Evolutionary conservation across 2,113 vertebrate genomes (phyloP).

Genomic region (Chamaetylas fuelleborni): DNA sequence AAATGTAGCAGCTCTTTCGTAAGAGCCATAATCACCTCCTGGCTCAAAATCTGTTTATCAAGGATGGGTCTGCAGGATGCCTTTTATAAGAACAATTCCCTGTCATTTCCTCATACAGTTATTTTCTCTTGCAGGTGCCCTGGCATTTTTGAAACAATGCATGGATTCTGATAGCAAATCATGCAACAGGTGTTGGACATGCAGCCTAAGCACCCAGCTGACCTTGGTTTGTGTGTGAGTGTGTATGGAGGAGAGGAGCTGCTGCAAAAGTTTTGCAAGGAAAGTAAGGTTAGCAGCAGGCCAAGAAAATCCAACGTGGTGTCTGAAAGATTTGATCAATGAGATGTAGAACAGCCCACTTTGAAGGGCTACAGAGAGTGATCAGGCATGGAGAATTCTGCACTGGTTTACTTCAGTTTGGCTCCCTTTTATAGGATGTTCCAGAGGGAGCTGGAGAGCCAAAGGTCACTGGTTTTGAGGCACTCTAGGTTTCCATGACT

Average conservation of each 20-base stretch:
- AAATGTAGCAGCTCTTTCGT: not conserved
- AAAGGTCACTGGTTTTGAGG: conserved; percentile 45
- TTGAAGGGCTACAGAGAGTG: not conserved
- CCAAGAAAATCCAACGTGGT: not conserved
- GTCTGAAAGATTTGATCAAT: not conserved
- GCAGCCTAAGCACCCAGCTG: not conserved
- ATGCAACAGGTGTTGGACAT: not conserved
- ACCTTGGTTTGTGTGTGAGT: not conserved
- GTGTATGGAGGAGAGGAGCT: not conserved
- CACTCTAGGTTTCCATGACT: conserved; percentile 16
- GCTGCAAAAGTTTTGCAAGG: not conserved
- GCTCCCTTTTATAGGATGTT: not conserved
- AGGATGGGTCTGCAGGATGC: not conserved
- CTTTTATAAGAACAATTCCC: not conserved
- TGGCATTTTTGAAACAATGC: not conserved
- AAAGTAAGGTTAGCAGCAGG: not conserved
- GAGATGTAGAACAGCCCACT: not conserved
- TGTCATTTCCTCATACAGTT: accelerated
- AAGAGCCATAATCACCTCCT: not conserved
- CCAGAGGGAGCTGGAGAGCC: not conserved
- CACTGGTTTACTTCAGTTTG: not conserved
- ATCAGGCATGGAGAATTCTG: not conserved
- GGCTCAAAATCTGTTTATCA: not conserved
- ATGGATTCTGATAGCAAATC: not conserved
- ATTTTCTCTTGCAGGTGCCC: not conserved